Evolutionary conservation across 2,888 invertebrate genomes (phyloP), one percentile per base, ranked within the genome.

Genomic region (Mesorhabditis spiculigera): DNA sequence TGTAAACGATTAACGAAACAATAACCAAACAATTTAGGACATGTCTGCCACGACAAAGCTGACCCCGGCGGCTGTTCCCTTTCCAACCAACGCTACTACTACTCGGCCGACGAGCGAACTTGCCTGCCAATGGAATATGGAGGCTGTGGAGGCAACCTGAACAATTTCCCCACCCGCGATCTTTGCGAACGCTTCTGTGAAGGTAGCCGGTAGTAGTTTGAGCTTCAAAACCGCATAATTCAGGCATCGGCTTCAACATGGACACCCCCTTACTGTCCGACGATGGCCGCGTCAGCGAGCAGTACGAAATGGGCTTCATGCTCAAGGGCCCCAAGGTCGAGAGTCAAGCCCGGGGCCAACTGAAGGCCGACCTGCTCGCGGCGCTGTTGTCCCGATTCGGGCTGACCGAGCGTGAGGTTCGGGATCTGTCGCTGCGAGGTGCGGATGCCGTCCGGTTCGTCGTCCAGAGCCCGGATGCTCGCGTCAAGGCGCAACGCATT

Each of bases 71-170:
- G 77, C 5, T 82, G 82, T 63, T 71, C 70, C 42, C 73, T 75
- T 13, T 69, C 72, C 5, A 76, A 75, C 8, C 70, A 76, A 5
- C 74, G 82, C 5, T 82, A 71, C 69, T 79, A 73, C 69, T 82
- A 78, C 66, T 78, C 80, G 45, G 67, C 74, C 6, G 68, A 74
- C 4, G 68, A 69, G 4, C 77, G 75, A 50, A 66, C 73, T 4
- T 82, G 82, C 66, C 58, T 68, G 66, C 69, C 71, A 13, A 84
- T 83, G 69, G 71, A 77, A 4, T 83, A 81, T 64, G 78, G 80
- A 10, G 83, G 83, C n/a, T 83, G 83, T 66, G 73, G 75, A 4
- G 83, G 83, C 62, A 83, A 83, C 65, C 67, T 78, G 68, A 83
- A 83, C 71, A 83, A 84, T 70, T 83, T 83, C 68, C 77, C 74